Evolutionary conservation across 92 coral and sea anemone species (phyloP).

Genomic region (Palythoa grandis): DNA sequence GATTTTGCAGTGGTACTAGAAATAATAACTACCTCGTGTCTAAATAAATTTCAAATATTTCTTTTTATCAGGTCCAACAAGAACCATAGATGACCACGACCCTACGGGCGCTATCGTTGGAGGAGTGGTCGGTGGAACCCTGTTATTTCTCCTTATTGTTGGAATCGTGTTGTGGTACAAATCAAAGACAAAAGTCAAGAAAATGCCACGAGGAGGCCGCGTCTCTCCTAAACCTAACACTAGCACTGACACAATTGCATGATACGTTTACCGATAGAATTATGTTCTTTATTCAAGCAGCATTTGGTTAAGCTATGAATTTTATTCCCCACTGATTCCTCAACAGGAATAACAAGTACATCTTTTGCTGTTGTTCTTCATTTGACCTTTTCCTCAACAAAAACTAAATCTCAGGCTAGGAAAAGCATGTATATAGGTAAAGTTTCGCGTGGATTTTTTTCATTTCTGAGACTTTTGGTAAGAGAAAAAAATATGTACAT

Average conservation of each 20-base stretch:
- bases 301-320: no score
- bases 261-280: neutral
- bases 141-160: neutral
- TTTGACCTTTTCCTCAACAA: no score
- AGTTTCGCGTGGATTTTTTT: no score
- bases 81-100: slow-evolving; percentile 17
- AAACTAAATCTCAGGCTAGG: no score
- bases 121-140: slow-evolving; percentile 33
- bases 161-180: slow-evolving; percentile 31
- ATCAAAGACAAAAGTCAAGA: neutral
- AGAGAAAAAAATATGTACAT: no score
- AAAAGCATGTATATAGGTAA: no score
- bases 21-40: neutral
- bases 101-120: slow-evolving; percentile 41
- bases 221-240: neutral
- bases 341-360: no score
- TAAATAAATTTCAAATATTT: neutral
- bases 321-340: no score
- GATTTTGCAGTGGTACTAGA: no score
- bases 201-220: slow-evolving; percentile 22
- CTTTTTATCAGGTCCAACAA: neutral
- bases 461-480: no score
- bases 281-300: no score
- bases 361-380: no score
- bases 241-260: neutral